Evolutionary conservation across 1,140 invertebrate genomes (phyloP).

Genomic region (Pristionchus pacificus): DNA sequence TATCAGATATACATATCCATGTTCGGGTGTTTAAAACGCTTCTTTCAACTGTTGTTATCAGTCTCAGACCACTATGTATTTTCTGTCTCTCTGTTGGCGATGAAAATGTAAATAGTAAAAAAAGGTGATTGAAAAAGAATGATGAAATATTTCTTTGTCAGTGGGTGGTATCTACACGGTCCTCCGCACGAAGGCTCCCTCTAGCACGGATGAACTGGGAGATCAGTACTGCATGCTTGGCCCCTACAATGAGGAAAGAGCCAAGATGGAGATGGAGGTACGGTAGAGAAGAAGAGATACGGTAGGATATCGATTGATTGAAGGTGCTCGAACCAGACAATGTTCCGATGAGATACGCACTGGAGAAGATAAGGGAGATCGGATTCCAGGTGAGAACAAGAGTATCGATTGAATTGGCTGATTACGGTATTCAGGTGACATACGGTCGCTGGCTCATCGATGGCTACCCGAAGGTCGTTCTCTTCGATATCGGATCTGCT

Average conservation of each 20-base stretch:
- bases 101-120: too few relatives aligned
- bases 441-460: slow-evolving; percentile 97
- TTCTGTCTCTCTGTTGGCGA: too few relatives aligned
- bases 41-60: too few relatives aligned
- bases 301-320: slow-evolving; percentile 74
- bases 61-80: too few relatives aligned
- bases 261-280: slow-evolving; percentile 84
- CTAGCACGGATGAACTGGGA: slow-evolving; percentile 95
- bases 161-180: slow-evolving; percentile 99
- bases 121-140: too few relatives aligned
- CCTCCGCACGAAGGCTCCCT: slow-evolving; percentile 91
- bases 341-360: slow-evolving; percentile 73
- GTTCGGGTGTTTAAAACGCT: too few relatives aligned
- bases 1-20: too few relatives aligned
- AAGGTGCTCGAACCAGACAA: slow-evolving; percentile 78
- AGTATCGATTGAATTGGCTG: too few relatives aligned
- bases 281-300: slow-evolving; percentile 75
- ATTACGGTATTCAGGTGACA: slow-evolving; percentile 73
- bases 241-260: slow-evolving; percentile 89
- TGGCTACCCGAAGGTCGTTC: slow-evolving; percentile 92
- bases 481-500: slow-evolving; percentile 94
- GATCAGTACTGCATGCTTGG: slow-evolving; percentile 90
- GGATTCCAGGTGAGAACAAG: slow-evolving; percentile 86
- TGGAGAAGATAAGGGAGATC: slow-evolving; percentile 75
- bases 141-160: slow-evolving; percentile 65